A percentile compares a stretch with the other conserved stretches of the same genome.
Evolutionary conservation across 2,888 invertebrate genomes (phyloP).

Genomic region (Cistogaster globosa): DNA sequence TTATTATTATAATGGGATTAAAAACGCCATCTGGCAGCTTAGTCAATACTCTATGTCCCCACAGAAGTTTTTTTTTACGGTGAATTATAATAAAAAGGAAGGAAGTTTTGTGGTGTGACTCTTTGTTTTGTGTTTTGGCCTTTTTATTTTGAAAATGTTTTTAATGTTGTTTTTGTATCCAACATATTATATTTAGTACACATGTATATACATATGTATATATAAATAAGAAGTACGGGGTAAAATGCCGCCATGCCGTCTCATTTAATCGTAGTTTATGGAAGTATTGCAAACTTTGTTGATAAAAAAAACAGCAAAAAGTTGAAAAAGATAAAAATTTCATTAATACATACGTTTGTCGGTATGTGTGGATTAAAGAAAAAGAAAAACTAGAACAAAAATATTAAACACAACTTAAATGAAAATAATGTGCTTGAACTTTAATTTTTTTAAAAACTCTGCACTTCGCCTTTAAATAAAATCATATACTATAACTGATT

Average conservation of each 20-base stretch:
- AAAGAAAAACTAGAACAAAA: background rate
- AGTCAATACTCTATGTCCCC: slow-evolving; percentile 9
- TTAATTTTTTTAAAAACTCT: too few species aligned
- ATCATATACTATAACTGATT: too few species aligned
- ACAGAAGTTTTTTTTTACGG: slow-evolving; percentile 26
- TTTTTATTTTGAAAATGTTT: slow-evolving; percentile 29
- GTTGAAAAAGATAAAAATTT: slow-evolving; percentile 8
- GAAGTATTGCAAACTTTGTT: slow-evolving; percentile 40
- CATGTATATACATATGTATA: slow-evolving; percentile 5
- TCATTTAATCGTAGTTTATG: slow-evolving; percentile 50
- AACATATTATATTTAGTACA: slow-evolving; percentile 17
- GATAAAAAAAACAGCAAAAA: slow-evolving; percentile 26
- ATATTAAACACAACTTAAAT: too few species aligned
- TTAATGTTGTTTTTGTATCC: slow-evolving; percentile 37
- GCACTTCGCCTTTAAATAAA: too few species aligned
- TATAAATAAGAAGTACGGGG: slow-evolving; percentile 37
- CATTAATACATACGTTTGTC: background rate
- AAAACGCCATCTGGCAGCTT: too few species aligned
- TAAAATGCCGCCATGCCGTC: slow-evolving; percentile 66
- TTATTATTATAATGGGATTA: too few species aligned
- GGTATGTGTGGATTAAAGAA: too few species aligned
- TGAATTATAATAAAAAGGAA: slow-evolving; percentile 68
- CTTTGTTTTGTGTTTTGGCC: slow-evolving; percentile 51
- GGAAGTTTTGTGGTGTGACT: slow-evolving; percentile 77
- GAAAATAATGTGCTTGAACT: too few species aligned